A percentile compares a stretch with the other conserved stretches of the same genome.
Evolutionary conservation across 1,140 invertebrate genomes (phyloP).

Genomic region (Mactra quadrangularis): DNA sequence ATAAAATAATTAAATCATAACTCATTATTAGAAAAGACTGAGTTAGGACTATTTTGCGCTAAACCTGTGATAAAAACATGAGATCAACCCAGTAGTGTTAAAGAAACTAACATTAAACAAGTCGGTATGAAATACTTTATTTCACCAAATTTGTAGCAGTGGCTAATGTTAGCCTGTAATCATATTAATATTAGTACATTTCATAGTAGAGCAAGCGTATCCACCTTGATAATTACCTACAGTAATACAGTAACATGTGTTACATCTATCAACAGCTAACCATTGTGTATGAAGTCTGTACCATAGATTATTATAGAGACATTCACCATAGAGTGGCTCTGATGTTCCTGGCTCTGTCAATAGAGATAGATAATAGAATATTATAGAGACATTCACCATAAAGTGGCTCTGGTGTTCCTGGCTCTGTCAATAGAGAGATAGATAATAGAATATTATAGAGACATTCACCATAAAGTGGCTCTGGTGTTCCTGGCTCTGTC

Average conservation of each 20-base stretch:
- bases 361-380: neutral
- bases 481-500: neutral
- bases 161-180: neutral
- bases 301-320: constrained; percentile 53
- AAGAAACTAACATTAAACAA: too few relatives aligned
- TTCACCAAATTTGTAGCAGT: too few relatives aligned
- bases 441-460: neutral
- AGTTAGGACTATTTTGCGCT: too few relatives aligned
- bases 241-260: constrained; percentile 65
- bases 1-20: too few relatives aligned
- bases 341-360: constrained; percentile 32
- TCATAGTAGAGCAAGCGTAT: constrained; percentile 61
- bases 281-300: constrained; percentile 61
- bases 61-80: too few relatives aligned
- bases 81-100: too few relatives aligned
- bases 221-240: constrained; percentile 62
- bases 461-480: neutral
- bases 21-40: too few relatives aligned
- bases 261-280: constrained; percentile 63
- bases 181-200: constrained; percentile 3
- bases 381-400: neutral
- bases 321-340: constrained; percentile 55
- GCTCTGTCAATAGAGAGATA: neutral
- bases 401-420: neutral
- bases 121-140: too few relatives aligned